phyloP scores from a whole-genome alignment of 2,888 invertebrate species.

The Parnassius mnemosyne region DNA sequence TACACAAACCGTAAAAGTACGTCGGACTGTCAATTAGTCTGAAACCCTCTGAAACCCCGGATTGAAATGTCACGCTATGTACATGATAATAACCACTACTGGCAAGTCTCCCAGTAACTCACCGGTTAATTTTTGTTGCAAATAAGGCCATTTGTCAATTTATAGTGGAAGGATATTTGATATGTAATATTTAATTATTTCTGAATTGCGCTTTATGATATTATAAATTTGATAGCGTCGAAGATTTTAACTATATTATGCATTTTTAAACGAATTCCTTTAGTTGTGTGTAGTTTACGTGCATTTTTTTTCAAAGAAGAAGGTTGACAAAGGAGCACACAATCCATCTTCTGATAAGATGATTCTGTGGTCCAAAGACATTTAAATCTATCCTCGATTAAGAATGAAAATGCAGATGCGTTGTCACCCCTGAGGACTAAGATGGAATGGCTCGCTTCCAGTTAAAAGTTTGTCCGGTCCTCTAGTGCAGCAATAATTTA shows the following conservation, averaged over 20 bases:
- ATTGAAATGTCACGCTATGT: slow-evolving; percentile 6
- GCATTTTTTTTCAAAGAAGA: too few relatives aligned
- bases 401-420: too few relatives aligned
- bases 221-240: slow-evolving; percentile 3
- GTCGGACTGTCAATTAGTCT: slow-evolving; percentile 15
- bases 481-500: too few relatives aligned
- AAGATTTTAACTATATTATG: not conserved
- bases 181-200: too few relatives aligned
- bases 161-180: not conserved
- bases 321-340: too few relatives aligned
- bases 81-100: slow-evolving; percentile 3
- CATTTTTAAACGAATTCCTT: not conserved
- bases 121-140: slow-evolving; percentile 16
- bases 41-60: slow-evolving; percentile 1
- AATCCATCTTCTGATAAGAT: too few relatives aligned
- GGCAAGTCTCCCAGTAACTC: slow-evolving; percentile 9
- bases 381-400: too few relatives aligned
- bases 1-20: not conserved
- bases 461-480: too few relatives aligned
- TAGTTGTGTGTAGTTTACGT: not conserved
- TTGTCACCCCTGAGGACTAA: too few relatives aligned
- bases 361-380: too few relatives aligned
- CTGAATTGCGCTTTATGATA: too few relatives aligned
- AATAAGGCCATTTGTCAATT: slow-evolving; percentile 11
- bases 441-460: too few relatives aligned